Base-by-base conservation (phyloP, 2,797 vertebrate species). In the Pangasius krempfi region DNA sequence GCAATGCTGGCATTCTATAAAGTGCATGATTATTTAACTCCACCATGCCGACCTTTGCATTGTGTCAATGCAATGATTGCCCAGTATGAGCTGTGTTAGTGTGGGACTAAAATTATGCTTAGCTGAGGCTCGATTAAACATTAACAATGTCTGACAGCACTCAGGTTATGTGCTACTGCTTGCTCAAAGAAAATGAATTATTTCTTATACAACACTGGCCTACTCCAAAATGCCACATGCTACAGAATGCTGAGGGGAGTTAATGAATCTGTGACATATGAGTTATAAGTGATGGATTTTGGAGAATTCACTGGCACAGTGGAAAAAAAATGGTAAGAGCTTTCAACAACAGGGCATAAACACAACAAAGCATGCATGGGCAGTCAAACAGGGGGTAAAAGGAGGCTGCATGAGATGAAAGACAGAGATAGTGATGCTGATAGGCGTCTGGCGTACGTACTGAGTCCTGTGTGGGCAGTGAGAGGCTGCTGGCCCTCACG, bases 391-490 rank as follows among this genome's bases (percentile, higher is more conserved):
- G 84, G 66, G 70, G 78, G 58, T 72, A 70, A 66, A 40, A 2
- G 5, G 75, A 87, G 87, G 88, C 86, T 84, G 86, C 27, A 44
- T 13, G 68, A 90, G 92, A 93, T 91, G 75, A 85, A 86, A 84
- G 89, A 72, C 54, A 81, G 54, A 89, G 93, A 93, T 92, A 90
- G 80, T 62, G 81, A 86, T 54, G 50, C 84, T 58, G 87, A 92
- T 83, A 87, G 72, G 87, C 25, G 9, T 62, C 85, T 89, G 82
- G 0, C 79, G 82, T 91, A 95, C 96, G 94, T 97, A 99, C 98
- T 93, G 91, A 80, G 85, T 94, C 92, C 88, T 89, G 92, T 87
- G 91, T 90, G 90, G 94, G 93, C 44, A 95, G 90, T 12, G 94
- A 92, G 3, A 93, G 91, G 92, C 93, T 92, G 75, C 90, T 92